Percentiles rank a stretch among this genome's conserved stretches.
Conservation (phyloP, 2,888 invertebrate genomes). For the Luperina testacea region DNA sequence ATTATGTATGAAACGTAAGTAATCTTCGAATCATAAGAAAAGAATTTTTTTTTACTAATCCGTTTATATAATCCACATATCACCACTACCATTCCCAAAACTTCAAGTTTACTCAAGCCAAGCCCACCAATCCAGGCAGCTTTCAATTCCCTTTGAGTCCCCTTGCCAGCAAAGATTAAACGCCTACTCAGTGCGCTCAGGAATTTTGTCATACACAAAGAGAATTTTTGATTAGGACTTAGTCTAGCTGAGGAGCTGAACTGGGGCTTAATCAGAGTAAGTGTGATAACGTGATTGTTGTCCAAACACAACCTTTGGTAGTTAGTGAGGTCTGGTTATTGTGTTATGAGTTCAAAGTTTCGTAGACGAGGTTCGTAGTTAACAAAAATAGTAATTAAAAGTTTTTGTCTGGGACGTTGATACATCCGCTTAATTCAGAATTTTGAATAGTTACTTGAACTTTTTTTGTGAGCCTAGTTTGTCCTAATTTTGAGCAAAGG, state of each 20-base stretch:
- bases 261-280: conserved; percentile 13
- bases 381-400: not conserved
- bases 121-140: conserved; percentile 14
- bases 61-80: not conserved
- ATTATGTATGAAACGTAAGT: no score
- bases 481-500: not conserved
- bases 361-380: not conserved
- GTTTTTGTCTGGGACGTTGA: not conserved
- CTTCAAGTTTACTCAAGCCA: conserved; percentile 12
- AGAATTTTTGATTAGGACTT: conserved; percentile 50
- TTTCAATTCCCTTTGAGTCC: conserved; percentile 57
- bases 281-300: conserved; percentile 7
- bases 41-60: not conserved
- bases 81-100: not conserved
- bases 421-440: not conserved
- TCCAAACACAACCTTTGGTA: conserved; percentile 6
- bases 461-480: not conserved
- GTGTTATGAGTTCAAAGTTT: not conserved
- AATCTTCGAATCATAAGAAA: no score
- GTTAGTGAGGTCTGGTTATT: not conserved
- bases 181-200: conserved; percentile 17
- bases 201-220: conserved; percentile 48
- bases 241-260: conserved; percentile 8
- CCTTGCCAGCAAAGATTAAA: conserved; percentile 47
- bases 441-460: not conserved